Conservation (phyloP, 2,797 vertebrate species). For the Hoplostethus atlanticus region DNA sequence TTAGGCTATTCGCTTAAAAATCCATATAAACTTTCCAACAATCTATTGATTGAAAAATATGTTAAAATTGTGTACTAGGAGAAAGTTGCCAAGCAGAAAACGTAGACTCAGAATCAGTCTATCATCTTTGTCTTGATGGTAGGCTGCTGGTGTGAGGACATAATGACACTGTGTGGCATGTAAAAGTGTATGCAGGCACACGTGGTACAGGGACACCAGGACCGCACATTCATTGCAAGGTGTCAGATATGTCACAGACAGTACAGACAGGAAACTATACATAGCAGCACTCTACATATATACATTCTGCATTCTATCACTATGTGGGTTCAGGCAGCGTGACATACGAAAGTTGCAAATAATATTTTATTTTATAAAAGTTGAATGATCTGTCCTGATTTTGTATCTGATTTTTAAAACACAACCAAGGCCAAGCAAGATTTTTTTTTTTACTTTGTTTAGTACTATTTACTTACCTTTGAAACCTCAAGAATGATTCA, state of each 20-base stretch:
- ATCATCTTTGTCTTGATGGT: background rate
- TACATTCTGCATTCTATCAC: too few relatives aligned
- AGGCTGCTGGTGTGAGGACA: too few relatives aligned
- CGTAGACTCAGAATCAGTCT: too few relatives aligned
- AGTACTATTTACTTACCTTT: background rate
- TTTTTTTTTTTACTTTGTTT: background rate
- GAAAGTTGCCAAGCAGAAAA: background rate
- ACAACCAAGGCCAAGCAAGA: background rate
- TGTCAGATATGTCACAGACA: background rate
- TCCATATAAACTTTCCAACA: too few relatives aligned
- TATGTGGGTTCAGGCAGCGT: too few relatives aligned
- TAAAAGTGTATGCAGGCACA: background rate
- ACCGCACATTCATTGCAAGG: background rate
- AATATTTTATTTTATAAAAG: background rate
- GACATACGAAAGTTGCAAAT: background rate
- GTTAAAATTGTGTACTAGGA: too few relatives aligned
- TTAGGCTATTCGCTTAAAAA: too few relatives aligned
- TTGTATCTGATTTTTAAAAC: background rate
- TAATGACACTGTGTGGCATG: too few relatives aligned
- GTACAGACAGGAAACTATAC: too few relatives aligned
- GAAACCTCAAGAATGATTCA: slow-evolving; percentile 23
- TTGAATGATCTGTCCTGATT: background rate
- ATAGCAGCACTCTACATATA: too few relatives aligned
- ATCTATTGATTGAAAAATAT: background rate
- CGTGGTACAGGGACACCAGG: background rate